Percentiles rank a stretch among this genome's conserved stretches.
phyloP scores from a whole-genome alignment of 2,113 vertebrate species.

The Smithornis capensis region DNA sequence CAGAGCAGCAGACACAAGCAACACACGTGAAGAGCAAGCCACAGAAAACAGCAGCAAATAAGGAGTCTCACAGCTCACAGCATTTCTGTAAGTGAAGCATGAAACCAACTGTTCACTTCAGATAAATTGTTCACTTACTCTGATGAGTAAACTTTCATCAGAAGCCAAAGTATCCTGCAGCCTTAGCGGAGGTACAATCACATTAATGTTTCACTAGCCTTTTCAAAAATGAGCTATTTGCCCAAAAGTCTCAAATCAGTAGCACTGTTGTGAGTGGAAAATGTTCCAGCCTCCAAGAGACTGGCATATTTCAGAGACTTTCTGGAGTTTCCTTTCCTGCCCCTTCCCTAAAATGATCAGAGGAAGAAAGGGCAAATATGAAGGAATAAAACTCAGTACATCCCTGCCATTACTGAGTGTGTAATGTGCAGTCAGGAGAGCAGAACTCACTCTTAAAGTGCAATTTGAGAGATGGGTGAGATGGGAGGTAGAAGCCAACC shows the following conservation, averaged over 20 bases:
- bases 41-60: not conserved
- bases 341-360: not conserved
- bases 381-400: not conserved
- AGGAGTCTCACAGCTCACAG: not conserved
- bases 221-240: not conserved
- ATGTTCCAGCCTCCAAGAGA: not conserved
- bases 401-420: not conserved
- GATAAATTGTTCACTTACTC: not conserved
- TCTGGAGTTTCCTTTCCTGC: not conserved
- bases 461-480: not conserved
- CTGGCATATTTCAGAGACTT: not conserved
- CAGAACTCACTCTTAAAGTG: not conserved
- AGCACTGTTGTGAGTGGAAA: not conserved
- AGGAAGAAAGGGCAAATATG: not conserved
- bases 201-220: not conserved
- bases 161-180: not conserved
- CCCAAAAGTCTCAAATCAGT: not conserved
- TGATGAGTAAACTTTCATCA: constrained; percentile 14
- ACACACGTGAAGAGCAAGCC: not conserved
- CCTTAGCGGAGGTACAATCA: not conserved
- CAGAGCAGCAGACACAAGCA: not conserved
- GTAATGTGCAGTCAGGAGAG: not conserved
- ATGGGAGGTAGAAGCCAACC: not conserved
- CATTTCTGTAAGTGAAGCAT: not conserved
- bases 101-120: not conserved